Conservation (phyloP, 2,888 invertebrate genomes). For the Metalampra italica region DNA sequence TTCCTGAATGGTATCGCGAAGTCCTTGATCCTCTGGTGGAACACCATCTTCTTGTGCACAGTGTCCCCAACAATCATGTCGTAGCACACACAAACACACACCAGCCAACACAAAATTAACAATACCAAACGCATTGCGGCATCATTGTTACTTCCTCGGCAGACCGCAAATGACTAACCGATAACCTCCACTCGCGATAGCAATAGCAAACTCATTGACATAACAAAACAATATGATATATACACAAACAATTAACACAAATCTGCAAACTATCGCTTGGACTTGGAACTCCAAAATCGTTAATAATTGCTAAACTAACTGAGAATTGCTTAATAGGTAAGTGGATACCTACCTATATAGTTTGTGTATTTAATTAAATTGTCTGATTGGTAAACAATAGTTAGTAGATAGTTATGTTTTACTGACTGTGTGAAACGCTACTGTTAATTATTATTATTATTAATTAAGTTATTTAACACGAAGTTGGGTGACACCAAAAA, state of each 20-base stretch:
- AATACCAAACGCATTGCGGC: conserved; percentile 53
- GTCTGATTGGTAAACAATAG: neutral
- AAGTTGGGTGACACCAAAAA: no score
- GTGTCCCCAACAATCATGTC: conserved; percentile 71
- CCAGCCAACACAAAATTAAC: conserved; percentile 34
- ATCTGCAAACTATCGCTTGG: neutral
- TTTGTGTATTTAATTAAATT: neutral
- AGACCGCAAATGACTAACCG: conserved; percentile 35
- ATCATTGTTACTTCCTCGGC: conserved; percentile 27
- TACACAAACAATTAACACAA: neutral
- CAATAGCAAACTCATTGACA: conserved; percentile 15
- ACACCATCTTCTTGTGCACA: conserved; percentile 71
- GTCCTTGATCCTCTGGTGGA: conserved; percentile 68
- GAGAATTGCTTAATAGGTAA: neutral
- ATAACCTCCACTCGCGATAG: conserved; percentile 45
- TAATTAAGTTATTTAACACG: no score
- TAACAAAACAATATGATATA: conserved; percentile 32
- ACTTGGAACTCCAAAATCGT: neutral
- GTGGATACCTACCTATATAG: neutral
- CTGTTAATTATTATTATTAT: no score
- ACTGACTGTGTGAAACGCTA: no score
- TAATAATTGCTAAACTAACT: neutral
- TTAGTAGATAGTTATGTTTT: neutral
- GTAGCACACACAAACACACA: conserved; percentile 43
- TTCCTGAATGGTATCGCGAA: conserved; percentile 72